Base-by-base conservation (phyloP, 2,888 invertebrate genomes). In the Podotricha telesiphe region DNA sequence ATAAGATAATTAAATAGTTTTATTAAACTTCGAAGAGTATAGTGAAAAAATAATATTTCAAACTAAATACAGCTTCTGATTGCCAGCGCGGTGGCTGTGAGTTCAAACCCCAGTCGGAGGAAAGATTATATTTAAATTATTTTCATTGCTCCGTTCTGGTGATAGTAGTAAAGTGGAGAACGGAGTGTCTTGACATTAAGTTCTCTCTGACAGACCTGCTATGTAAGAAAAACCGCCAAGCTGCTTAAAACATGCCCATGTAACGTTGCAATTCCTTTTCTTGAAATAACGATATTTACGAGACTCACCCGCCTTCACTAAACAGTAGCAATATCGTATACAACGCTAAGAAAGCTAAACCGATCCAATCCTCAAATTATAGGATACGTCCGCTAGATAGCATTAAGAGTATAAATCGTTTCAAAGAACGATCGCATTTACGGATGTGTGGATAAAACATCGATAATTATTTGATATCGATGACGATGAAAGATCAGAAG, bases 341-440 rank as follows among this genome's bases (percentile, higher is more conserved):
- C 66, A 69, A 66, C 40, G 48, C 50, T 71, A 66, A 71, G 70
- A 72, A 58, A 65, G 70, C 50, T 73, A 70, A 71, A 64, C 69
- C 68, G 70, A 72, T 68, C 68, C 69, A 72, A 67, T 68, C 69
- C 72, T 73, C 70, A 74, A 74, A 74, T 74, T 71, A 74, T 74
- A 71, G 69, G 73, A 69, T 73, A 71, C 65, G 72, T 70, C 73
- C 20, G 62, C 22, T 61, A 68, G 68, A 68, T 69, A 70, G 74
- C 65, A 74, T 76, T 74, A 75, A 64, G 69, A 51, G 22, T 67
- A 75, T 76, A 75, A 76, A 76, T 75, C 69, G 71, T 68, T 74
- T 69, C 34, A 67, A 47, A 56, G 45, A 63, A 65, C 20, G 40
- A 22, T 20, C 61, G 22, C 22, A 19, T 17, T 20, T 45, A 58